phyloP scores from a whole-genome alignment of 2,888 invertebrate species.

The Cristatella mucedo region DNA sequence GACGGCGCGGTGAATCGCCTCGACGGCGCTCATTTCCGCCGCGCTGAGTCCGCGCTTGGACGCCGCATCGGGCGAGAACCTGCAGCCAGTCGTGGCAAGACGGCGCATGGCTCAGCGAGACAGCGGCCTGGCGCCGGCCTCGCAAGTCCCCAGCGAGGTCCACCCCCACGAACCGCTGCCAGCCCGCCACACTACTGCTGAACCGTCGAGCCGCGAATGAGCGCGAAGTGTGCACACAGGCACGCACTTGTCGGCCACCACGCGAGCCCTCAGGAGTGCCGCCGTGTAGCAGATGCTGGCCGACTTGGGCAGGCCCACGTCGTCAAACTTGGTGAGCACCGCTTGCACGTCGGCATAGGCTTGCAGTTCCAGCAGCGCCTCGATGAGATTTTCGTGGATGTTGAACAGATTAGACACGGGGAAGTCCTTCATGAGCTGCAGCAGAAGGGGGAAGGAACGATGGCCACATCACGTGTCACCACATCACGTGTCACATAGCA shows the following conservation, averaged over 20 bases:
- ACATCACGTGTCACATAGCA: no score
- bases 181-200: no score
- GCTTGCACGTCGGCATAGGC: constrained; percentile 91
- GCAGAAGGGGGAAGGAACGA: no score
- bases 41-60: constrained; percentile 65
- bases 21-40: constrained; percentile 78
- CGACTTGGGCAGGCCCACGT: constrained; percentile 79
- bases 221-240: no score
- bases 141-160: no score
- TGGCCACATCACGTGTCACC: no score
- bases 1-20: constrained; percentile 83
- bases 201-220: not conserved
- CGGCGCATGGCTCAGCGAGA: no score
- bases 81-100: constrained; percentile 26
- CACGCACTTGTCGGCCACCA: constrained; percentile 63
- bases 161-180: no score
- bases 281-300: constrained; percentile 88
- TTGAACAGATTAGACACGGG: constrained; percentile 82
- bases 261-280: constrained; percentile 74
- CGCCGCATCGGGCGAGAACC: constrained; percentile 66
- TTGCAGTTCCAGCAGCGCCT: constrained; percentile 82
- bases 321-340: constrained; percentile 77
- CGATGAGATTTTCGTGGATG: constrained; percentile 88
- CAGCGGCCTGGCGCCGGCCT: no score
- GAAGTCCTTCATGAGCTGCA: constrained; percentile 75